Evolutionary conservation across 2,113 vertebrate species (phyloP).

Genomic region (Aramus guarauna): DNA sequence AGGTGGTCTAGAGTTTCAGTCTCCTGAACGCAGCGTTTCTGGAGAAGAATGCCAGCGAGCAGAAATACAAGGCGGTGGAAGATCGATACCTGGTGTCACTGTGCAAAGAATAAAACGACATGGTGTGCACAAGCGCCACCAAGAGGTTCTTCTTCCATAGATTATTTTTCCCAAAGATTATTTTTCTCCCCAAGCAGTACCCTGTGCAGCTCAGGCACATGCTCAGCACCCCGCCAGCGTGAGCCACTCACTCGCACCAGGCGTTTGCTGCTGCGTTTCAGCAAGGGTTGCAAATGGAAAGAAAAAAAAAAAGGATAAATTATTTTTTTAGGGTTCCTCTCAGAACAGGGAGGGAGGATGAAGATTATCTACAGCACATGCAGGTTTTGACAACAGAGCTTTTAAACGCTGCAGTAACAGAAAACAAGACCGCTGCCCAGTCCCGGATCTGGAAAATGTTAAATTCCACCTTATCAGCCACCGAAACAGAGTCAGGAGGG

Average conservation of each 20-base stretch:
- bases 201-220: not conserved
- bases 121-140: not conserved
- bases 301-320: not conserved
- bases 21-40: not conserved
- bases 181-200: not conserved
- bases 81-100: not conserved
- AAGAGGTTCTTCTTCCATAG: not conserved
- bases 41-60: not conserved
- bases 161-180: not conserved
- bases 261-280: not conserved
- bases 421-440: not conserved
- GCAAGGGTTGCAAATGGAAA: not conserved
- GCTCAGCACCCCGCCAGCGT: rapidly evolving
- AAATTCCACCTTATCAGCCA: conserved; percentile 47
- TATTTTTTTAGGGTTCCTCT: not conserved
- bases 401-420: not conserved
- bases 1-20: not conserved
- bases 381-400: not conserved
- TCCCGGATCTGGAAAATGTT: conserved; percentile 14
- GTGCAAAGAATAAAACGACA: not conserved
- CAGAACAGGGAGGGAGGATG: not conserved
- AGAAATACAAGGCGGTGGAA: not conserved
- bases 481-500: not conserved
- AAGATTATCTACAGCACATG: not conserved
- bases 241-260: not conserved